A percentile compares a stretch with the other conserved stretches of the same genome.
Conservation (phyloP, 2,113 vertebrate species). For the Acanthochromis polyacanthus region DNA sequence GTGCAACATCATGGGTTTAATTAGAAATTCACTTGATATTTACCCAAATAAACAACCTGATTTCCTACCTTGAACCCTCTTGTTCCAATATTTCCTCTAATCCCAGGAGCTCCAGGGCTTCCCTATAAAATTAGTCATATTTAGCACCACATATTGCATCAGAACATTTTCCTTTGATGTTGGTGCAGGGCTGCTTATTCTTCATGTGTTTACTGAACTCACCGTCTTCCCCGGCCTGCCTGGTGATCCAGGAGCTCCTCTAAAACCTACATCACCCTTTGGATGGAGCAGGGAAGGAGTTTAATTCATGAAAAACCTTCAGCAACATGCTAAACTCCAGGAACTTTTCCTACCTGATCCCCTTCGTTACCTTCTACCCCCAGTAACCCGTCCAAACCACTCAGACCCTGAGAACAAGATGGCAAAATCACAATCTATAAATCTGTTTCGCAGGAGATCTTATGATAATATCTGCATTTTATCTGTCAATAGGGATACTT, state of each 20-base stretch:
- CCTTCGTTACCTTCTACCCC: conserved; percentile 86
- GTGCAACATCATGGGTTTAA: background rate
- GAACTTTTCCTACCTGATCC: conserved; percentile 74
- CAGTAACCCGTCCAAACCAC: conserved; percentile 82
- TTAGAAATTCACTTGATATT: background rate
- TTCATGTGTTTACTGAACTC: conserved; percentile 13
- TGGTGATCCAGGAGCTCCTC: conserved; percentile 69
- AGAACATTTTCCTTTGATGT: background rate
- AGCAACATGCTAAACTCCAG: background rate
- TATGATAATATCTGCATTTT: background rate
- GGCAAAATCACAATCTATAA: no score
- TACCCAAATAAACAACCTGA: background rate
- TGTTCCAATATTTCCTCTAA: conserved; percentile 69
- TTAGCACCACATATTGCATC: background rate
- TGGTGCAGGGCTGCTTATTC: background rate
- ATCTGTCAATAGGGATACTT: conserved; percentile 63
- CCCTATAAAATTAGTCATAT: conserved; percentile 66
- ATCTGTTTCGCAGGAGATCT: no score
- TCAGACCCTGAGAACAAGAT: conserved; percentile 68
- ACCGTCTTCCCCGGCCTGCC: conserved; percentile 78
- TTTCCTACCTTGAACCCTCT: conserved; percentile 75
- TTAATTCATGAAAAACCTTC: background rate
- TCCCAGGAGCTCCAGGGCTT: conserved; percentile 71
- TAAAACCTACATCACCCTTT: conserved; percentile 79
- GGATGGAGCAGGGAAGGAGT: background rate